phyloP scores from a whole-genome alignment of 2,797 vertebrate genomes.

The Sebastes diaconus region DNA sequence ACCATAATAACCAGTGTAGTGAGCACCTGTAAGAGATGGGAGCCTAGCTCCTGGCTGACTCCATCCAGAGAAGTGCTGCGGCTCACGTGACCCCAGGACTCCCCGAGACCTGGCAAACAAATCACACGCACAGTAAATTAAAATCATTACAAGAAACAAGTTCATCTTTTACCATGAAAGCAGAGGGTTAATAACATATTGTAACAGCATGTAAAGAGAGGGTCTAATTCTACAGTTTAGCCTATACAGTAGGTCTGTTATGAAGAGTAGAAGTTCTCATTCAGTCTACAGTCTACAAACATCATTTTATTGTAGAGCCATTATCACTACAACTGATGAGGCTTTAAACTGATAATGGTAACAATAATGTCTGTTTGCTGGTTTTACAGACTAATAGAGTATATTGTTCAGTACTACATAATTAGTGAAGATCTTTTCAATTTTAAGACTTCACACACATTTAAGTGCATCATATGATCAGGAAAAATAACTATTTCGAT shows the following conservation, averaged over 20 bases:
- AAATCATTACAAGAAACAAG: neutral
- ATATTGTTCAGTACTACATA: neutral
- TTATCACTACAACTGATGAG: neutral
- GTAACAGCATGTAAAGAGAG: neutral
- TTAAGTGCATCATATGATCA: neutral
- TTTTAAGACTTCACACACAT: neutral
- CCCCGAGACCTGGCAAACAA: slow-evolving; percentile 88
- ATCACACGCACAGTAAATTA: neutral
- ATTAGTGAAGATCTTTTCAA: neutral
- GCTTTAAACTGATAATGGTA: neutral
- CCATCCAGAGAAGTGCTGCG: slow-evolving; percentile 90
- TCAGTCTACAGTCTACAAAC: neutral
- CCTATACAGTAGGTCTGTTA: neutral
- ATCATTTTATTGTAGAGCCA: neutral
- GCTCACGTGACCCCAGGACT: slow-evolving; percentile 96
- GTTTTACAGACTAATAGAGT: neutral
- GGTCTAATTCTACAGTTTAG: neutral
- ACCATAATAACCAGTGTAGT: neutral
- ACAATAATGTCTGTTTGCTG: neutral
- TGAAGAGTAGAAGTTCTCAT: neutral
- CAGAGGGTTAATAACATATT: neutral
- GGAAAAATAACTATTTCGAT: neutral
- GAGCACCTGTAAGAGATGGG: slow-evolving; percentile 94
- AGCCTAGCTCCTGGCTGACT: slow-evolving; percentile 92
- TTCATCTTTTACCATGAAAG: neutral